Evolutionary conservation across 2,797 vertebrate genomes (phyloP).

Genomic region (Sebastiscus tertius): DNA sequence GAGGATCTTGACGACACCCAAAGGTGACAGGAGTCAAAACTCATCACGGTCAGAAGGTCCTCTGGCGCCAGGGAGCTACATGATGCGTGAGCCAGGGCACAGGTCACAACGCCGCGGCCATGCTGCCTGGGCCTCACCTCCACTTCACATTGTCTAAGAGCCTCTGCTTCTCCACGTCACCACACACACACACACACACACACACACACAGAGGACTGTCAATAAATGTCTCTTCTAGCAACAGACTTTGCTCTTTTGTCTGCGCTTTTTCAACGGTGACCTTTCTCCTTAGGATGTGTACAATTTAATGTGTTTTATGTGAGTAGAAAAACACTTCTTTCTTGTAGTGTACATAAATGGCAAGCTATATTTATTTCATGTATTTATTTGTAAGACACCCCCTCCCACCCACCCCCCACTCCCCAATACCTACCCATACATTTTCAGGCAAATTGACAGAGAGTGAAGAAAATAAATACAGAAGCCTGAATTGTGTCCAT

Average conservation of each 20-base stretch:
- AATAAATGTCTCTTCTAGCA: constrained; percentile 73
- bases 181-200: constrained; percentile 14
- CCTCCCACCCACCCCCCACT: too few species aligned
- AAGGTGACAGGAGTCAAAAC: constrained; percentile 93
- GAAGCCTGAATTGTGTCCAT: constrained; percentile 51
- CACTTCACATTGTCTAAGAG: constrained; percentile 81
- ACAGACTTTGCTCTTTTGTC: constrained; percentile 80
- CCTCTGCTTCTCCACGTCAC: constrained; percentile 40
- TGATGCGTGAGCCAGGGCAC: constrained; percentile 87
- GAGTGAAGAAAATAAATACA: constrained; percentile 5
- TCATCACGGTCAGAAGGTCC: constrained; percentile 86
- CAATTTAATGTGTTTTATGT: constrained; percentile 30
- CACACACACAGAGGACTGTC: constrained; percentile 43
- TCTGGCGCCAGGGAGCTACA: constrained; percentile 83
- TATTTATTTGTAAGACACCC: background rate
- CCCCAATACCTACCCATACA: background rate
- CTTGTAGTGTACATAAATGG: background rate
- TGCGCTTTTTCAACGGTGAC: constrained; percentile 65
- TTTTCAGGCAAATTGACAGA: constrained; percentile 15
- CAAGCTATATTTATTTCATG: constrained; percentile 1
- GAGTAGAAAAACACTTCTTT: background rate
- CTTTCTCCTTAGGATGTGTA: constrained; percentile 63
- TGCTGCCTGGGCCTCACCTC: constrained; percentile 84
- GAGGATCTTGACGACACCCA: constrained; percentile 83
- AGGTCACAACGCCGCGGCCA: constrained; percentile 82